Evolutionary conservation across 2,888 invertebrate species (phyloP), one percentile per base, ranked within the genome.

Genomic region (Adelphocoris suturalis): DNA sequence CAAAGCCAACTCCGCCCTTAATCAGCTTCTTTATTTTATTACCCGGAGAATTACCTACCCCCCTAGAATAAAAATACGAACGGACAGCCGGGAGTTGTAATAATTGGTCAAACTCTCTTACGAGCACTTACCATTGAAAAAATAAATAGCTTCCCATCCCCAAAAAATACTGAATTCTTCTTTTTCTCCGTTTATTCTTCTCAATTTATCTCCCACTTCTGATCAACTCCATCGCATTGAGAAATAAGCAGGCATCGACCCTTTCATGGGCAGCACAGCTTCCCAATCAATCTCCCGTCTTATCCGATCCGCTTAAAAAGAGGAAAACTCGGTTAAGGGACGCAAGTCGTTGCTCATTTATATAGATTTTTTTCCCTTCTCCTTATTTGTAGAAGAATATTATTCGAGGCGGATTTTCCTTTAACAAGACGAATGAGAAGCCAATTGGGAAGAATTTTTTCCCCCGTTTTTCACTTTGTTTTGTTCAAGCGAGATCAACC

Each of bases 251-350:
- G 11, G 68, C 68, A 19, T 23, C 68, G 68, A 23, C 68, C 68
- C 68, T 68, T 68, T 68, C 68, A 68, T 68, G 68, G 68, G 68
- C 68, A 68, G 68, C 68, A 23, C 23, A 68, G 68, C 68, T 68
- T 68, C 23, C 23, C 12, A 68, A 68, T 68, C 68, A 68, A 68
- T 68, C 68, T 68, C 23, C 68, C 68, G 68, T 68, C n/a, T 68
- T 23, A 68, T 68, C 68, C 68, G 23, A 68, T 68, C 68, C 23
- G 68, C 68, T 68, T 23, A 68, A 68, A 27, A 23, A 23, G 19
- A 11, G 23, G 23, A 23, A 68, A 68, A 68, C 23, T 68, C 2
- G 68, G 68, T 68, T 68, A 19, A 11, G 23, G 27, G 23, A 19
- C 23, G 9, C 19, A 68, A 23, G 23, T 68, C 68, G 68, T 68